Evolutionary conservation across 2,113 vertebrate species (phyloP).

Genomic region (Agelaius tricolor): DNA sequence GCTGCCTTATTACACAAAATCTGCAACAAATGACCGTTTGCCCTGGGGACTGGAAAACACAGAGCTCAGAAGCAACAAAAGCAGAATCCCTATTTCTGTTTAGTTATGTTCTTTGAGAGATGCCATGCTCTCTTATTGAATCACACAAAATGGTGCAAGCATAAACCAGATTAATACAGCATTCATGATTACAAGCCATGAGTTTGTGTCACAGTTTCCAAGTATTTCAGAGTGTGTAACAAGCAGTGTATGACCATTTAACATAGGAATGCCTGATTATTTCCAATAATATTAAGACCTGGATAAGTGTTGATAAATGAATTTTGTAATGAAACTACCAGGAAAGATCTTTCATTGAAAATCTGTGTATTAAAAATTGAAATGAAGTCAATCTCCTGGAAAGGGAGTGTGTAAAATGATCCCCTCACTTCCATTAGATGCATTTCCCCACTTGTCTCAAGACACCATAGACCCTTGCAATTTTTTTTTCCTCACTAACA

Average conservation of each 20-base stretch:
- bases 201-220: not conserved
- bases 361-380: not conserved
- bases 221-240: not conserved
- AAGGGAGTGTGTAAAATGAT: not conserved
- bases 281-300: not conserved
- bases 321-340: not conserved
- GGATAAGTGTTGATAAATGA: not conserved
- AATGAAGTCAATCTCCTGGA: not conserved
- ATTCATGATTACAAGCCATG: not conserved
- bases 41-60: not conserved
- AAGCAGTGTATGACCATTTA: not conserved
- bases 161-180: not conserved
- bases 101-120: not conserved
- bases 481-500: not conserved
- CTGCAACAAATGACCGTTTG: not conserved
- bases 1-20: not conserved
- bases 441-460: not conserved
- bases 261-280: not conserved
- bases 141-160: not conserved
- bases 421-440: not conserved
- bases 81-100: not conserved
- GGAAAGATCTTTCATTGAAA: not conserved
- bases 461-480: not conserved
- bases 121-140: not conserved
- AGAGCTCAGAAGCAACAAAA: slow-evolving; percentile 1